Percentiles rank a stretch among this genome's conserved stretches.
phyloP scores from a whole-genome alignment of 2,113 vertebrate species.

The Cynoglossus semilaevis region DNA sequence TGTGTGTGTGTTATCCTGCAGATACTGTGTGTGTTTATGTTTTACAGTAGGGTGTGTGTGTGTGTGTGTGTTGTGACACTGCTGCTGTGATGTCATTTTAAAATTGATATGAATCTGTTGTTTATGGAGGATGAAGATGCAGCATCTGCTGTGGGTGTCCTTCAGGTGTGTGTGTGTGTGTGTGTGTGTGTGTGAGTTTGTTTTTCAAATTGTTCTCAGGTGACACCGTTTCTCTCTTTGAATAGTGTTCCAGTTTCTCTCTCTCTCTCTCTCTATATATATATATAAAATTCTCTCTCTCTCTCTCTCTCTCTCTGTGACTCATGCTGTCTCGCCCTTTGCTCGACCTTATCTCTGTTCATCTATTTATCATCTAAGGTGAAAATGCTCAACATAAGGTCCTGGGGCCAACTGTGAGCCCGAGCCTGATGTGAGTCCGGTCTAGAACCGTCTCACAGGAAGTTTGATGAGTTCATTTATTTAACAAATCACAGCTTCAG shows the following conservation, averaged over 20 bases:
- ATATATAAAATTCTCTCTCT: slow-evolving; percentile 17
- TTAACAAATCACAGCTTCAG: too few species aligned
- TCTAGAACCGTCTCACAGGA: too few species aligned
- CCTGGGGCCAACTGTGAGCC: too few species aligned
- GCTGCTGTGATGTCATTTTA: slow-evolving; percentile 8
- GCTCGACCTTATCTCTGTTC: slow-evolving; percentile 10
- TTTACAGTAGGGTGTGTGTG: slow-evolving; percentile 11
- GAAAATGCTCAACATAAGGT: too few species aligned
- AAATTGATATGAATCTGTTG: slow-evolving; percentile 22
- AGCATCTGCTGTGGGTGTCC: slow-evolving; percentile 11
- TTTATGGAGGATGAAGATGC: slow-evolving; percentile 21
- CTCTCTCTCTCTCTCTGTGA: slow-evolving; percentile 36
- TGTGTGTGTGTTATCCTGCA: slow-evolving; percentile 29
- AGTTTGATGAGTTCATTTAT: too few species aligned
- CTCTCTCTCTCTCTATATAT: slow-evolving; percentile 14
- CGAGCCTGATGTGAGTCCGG: too few species aligned
- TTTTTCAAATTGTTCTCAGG: slow-evolving; percentile 36
- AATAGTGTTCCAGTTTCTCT: too few species aligned
- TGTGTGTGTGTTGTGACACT: too few species aligned
- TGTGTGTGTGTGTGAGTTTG: slow-evolving; percentile 2
- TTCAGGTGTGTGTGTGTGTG: slow-evolving; percentile 17
- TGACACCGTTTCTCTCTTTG: slow-evolving; percentile 21
- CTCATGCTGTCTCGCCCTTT: slow-evolving; percentile 58
- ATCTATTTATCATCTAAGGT: too few species aligned
- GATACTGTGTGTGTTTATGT: slow-evolving; percentile 1